Evolutionary conservation across 2,888 invertebrate species (phyloP).

Genomic region (Dexiosoma caninum): DNA sequence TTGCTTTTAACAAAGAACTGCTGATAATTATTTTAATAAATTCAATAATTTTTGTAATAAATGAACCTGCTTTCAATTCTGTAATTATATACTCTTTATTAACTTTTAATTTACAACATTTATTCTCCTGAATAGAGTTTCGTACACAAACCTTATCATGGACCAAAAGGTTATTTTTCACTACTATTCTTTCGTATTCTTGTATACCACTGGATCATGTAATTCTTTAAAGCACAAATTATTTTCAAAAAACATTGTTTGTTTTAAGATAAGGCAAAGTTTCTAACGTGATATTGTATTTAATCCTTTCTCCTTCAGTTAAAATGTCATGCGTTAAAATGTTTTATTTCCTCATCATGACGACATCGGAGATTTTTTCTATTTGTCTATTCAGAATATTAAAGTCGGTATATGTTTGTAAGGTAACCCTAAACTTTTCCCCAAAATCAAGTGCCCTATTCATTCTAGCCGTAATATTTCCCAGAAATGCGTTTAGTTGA

Average conservation of each 20-base stretch:
- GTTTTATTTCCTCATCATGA: neutral
- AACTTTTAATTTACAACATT: neutral
- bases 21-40: conserved; percentile 1
- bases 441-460: neutral
- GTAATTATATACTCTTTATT: neutral
- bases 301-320: conserved; percentile 9
- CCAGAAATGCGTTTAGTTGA: neutral
- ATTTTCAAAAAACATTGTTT: conserved; percentile 17
- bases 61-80: neutral
- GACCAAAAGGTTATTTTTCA: conserved; percentile 15
- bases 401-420: neutral
- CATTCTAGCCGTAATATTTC: conserved; percentile 5
- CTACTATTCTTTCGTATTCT: neutral
- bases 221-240: conserved; percentile 11
- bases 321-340: conserved; percentile 5
- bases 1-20: conserved; percentile 9
- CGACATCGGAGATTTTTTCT: conserved; percentile 5
- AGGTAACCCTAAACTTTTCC: conserved; percentile 7
- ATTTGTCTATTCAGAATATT: conserved; percentile 13
- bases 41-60: conserved; percentile 6
- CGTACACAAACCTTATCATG: conserved; percentile 1
- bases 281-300: conserved; percentile 5
- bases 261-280: conserved; percentile 13
- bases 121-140: neutral
- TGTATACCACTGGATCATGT: neutral